Evolutionary conservation across 2,888 invertebrate genomes (phyloP).

Genomic region (Spisula solida): DNA sequence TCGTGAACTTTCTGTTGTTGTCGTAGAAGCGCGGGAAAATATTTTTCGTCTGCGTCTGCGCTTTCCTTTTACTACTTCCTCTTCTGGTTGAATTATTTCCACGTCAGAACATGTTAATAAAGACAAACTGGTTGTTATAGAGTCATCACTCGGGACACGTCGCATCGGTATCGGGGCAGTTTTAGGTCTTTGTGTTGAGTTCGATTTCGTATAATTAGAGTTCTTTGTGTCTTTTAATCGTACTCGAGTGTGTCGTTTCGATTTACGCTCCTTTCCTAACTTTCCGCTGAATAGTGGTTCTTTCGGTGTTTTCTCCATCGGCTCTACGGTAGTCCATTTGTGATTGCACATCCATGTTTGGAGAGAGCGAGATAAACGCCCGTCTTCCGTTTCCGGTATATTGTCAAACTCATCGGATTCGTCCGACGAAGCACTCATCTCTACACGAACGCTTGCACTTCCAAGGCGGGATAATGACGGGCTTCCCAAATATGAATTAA

Average conservation of each 20-base stretch:
- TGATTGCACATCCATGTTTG: conserved; percentile 80
- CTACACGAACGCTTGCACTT: conserved; percentile 55
- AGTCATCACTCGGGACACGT: conserved; percentile 77
- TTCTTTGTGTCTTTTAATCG: neutral
- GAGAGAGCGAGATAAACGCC: conserved; percentile 74
- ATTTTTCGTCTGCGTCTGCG: conserved; percentile 50
- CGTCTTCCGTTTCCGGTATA: conserved; percentile 72
- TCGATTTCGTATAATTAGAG: neutral
- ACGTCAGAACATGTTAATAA: conserved; percentile 75
- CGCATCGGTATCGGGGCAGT: conserved; percentile 8
- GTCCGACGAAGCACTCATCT: conserved; percentile 57
- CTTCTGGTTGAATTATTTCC: conserved; percentile 45
- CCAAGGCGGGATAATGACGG: conserved; percentile 57
- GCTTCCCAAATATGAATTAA: conserved; percentile 56
- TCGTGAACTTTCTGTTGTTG: conserved; percentile 43
- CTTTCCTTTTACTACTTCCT: conserved; percentile 40
- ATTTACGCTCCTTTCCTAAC: conserved; percentile 68
- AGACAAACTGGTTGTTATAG: conserved; percentile 77
- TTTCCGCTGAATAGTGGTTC: conserved; percentile 79
- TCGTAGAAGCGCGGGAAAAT: conserved; percentile 53
- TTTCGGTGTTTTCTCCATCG: conserved; percentile 68
- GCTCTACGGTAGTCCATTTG: conserved; percentile 69
- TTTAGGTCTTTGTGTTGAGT: conserved; percentile 2
- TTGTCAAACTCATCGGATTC: conserved; percentile 57
- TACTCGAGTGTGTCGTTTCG: neutral